A percentile compares a stretch with the other conserved stretches of the same genome.
These are phyloP conservation scores for Xenops minutus DNA, from an alignment of 2,797 vertebrate genomes.

Conservation along the genomic window DNA sequence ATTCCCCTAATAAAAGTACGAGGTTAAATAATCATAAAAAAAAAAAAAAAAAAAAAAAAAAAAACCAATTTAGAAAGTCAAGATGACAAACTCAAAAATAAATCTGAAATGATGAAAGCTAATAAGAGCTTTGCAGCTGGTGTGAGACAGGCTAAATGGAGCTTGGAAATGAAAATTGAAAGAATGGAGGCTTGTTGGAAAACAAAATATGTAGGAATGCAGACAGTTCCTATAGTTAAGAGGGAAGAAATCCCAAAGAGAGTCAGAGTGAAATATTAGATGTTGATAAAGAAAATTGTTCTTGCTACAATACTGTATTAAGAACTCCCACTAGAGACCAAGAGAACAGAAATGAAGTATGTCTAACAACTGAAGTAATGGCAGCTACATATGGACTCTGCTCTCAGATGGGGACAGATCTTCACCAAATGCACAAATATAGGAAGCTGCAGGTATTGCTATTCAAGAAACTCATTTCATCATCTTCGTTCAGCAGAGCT, in stretches of 20 bases:
- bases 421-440: not conserved
- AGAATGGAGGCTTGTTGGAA: not conserved
- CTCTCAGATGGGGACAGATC: not conserved
- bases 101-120: not conserved
- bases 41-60: not conserved
- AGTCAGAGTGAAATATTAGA: not conserved
- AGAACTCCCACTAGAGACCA: not conserved
- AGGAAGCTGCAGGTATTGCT: not conserved
- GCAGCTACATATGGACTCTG: not conserved
- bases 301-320: not conserved
- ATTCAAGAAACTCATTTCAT: not conserved
- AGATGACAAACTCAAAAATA: not conserved
- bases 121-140: not conserved
- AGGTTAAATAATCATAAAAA: not conserved
- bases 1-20: not conserved
- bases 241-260: not conserved
- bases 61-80: not conserved
- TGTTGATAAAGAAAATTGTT: not conserved
- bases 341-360: not conserved
- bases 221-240: not conserved
- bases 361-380: not conserved
- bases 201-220: not conserved
- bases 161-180: not conserved
- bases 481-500: not conserved
- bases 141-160: not conserved